Evolutionary conservation across 1,140 invertebrate genomes (phyloP).

Genomic region (Riptortus pedestris): DNA sequence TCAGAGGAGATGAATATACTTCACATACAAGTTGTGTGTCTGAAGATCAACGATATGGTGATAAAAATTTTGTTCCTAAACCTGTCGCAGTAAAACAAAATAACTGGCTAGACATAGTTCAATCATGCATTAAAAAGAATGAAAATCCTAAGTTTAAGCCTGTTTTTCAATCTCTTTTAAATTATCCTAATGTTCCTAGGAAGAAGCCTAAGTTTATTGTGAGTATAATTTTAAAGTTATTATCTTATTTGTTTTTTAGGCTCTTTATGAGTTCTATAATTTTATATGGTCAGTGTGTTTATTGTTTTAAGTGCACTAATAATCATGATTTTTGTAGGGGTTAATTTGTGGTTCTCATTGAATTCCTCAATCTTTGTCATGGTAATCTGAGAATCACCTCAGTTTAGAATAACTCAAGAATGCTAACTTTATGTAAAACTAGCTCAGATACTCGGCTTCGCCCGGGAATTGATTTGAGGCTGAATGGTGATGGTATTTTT

Average conservation of each 20-base stretch:
- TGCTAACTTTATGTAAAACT: no score
- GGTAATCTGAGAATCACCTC: no score
- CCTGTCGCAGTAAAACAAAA: conserved; percentile 17
- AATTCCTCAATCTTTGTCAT: no score
- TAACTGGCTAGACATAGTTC: conserved; percentile 15
- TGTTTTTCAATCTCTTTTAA: not conserved
- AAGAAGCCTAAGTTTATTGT: conserved; percentile 25
- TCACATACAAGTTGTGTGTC: conserved; percentile 22
- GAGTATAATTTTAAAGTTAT: not conserved
- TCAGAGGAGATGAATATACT: conserved; percentile 15
- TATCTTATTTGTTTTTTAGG: not conserved
- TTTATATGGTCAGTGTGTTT: no score
- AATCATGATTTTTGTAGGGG: no score
- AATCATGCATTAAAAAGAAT: not conserved
- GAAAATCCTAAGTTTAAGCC: not conserved
- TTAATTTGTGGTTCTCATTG: no score
- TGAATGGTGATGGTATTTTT: no score
- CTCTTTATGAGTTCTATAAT: no score
- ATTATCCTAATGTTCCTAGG: conserved; percentile 18
- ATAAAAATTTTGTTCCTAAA: conserved; percentile 15
- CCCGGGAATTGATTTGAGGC: no score
- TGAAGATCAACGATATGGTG: conserved; percentile 24
- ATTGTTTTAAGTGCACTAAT: no score
- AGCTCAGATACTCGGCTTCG: no score
- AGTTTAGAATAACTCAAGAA: no score